Percentiles rank a stretch among this genome's conserved stretches.
Conservation (phyloP, 2,113 vertebrate species). For the Tragelaphus buxtoni region DNA sequence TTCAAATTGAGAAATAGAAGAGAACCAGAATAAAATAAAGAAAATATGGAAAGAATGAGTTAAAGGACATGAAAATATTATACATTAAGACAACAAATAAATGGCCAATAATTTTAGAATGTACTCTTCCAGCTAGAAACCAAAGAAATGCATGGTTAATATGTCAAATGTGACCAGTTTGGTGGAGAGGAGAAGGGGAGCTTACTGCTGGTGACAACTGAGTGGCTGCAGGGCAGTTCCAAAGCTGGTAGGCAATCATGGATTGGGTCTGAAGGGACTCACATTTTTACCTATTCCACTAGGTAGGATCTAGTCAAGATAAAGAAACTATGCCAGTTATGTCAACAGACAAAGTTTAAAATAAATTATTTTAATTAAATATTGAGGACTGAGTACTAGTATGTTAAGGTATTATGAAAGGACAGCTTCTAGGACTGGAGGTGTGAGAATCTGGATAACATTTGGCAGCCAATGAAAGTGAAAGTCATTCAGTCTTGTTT, state of each 20-base stretch:
- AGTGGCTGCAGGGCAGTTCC: not conserved
- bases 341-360: not conserved
- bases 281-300: not conserved
- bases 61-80: not conserved
- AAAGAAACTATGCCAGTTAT: not conserved
- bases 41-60: not conserved
- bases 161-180: not conserved
- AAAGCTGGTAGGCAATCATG: not conserved
- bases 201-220: too few species aligned
- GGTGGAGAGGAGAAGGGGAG: not conserved
- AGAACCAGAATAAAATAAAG: not conserved
- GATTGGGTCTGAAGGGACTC: not conserved
- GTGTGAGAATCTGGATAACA: not conserved
- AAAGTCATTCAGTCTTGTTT: not conserved
- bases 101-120: not conserved
- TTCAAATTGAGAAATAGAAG: not conserved
- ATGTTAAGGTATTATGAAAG: not conserved
- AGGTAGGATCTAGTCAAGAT: not conserved
- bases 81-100: not conserved
- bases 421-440: rapidly evolving
- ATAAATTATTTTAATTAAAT: not conserved
- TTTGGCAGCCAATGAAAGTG: not conserved
- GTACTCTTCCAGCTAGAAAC: not conserved
- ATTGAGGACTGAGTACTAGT: not conserved
- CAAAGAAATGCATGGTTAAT: too few species aligned